phyloP scores from a whole-genome alignment of 2,113 vertebrate genomes.

The Charadrius vociferus region DNA sequence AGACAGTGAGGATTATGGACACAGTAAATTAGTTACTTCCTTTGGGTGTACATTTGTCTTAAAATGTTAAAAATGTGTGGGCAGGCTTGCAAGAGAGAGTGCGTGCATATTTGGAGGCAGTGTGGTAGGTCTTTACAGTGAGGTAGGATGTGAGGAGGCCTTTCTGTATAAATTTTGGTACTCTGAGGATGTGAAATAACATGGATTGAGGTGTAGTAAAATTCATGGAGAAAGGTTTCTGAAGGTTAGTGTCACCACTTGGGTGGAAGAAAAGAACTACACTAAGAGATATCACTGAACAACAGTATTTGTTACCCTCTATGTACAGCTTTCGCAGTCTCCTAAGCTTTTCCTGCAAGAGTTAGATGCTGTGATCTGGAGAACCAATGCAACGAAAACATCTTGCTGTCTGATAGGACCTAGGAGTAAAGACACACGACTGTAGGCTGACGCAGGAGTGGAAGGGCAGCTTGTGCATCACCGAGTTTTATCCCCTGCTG shows the following conservation, averaged over 20 bases:
- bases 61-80: not conserved
- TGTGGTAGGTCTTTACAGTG: not conserved
- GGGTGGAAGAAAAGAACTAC: not conserved
- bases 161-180: not conserved
- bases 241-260: not conserved
- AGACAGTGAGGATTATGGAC: not conserved
- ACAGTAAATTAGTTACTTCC: not conserved
- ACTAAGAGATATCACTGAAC: not conserved
- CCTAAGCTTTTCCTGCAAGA: not conserved
- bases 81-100: not conserved
- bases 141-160: not conserved
- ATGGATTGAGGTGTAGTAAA: not conserved
- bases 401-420: not conserved
- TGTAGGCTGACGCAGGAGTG: not conserved
- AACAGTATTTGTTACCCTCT: not conserved
- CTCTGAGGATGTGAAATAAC: not conserved
- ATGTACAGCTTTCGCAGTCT: not conserved
- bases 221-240: not conserved
- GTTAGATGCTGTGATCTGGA: not conserved
- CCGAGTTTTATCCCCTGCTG: not conserved
- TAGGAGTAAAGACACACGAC: not conserved
- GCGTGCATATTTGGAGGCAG: fast-evolving
- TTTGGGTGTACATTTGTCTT: not conserved
- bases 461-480: not conserved
- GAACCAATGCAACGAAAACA: not conserved